These are phyloP conservation scores for Lysandra coridon DNA, from an alignment of 2,888 invertebrate species.

Conservation along the genomic window DNA sequence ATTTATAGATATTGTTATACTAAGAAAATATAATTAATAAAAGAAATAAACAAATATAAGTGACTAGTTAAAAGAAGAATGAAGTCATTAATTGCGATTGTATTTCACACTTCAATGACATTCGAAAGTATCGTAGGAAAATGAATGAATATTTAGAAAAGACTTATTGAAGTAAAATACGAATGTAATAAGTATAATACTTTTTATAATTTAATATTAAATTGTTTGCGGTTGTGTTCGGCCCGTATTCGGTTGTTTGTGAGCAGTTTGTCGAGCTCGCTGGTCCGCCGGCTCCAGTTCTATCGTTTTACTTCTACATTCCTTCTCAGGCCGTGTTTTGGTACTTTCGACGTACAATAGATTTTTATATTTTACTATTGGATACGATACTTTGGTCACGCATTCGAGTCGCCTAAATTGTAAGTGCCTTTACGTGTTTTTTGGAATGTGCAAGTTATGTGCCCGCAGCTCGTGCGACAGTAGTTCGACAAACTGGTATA, in stretches of 20 bases:
- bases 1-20: conserved; percentile 81
- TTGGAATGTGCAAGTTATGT: conserved; percentile 43
- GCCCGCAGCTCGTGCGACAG: conserved; percentile 41
- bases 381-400: conserved; percentile 29
- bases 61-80: conserved; percentile 72
- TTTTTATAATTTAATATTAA: conserved; percentile 61
- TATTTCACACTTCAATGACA: conserved; percentile 79
- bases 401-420: conserved; percentile 52
- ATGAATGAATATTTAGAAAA: conserved; percentile 79
- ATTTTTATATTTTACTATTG: conserved; percentile 30
- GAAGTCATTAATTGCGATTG: conserved; percentile 77
- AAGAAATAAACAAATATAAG: conserved; percentile 79
- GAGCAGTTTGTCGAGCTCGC: conserved; percentile 40
- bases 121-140: conserved; percentile 77
- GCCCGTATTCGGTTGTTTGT: conserved; percentile 35
- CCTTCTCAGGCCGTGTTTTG: conserved; percentile 24
- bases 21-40: conserved; percentile 81
- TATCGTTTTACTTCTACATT: conserved; percentile 20
- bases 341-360: conserved; percentile 27
- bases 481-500: conserved; percentile 51
- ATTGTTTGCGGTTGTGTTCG: conserved; percentile 49
- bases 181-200: conserved; percentile 74
- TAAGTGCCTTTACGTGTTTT: conserved; percentile 71
- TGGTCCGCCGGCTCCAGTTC: conserved; percentile 35
- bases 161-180: conserved; percentile 80